Conservation (phyloP, 2,113 vertebrate genomes). For the Crotophaga sulcirostris region DNA sequence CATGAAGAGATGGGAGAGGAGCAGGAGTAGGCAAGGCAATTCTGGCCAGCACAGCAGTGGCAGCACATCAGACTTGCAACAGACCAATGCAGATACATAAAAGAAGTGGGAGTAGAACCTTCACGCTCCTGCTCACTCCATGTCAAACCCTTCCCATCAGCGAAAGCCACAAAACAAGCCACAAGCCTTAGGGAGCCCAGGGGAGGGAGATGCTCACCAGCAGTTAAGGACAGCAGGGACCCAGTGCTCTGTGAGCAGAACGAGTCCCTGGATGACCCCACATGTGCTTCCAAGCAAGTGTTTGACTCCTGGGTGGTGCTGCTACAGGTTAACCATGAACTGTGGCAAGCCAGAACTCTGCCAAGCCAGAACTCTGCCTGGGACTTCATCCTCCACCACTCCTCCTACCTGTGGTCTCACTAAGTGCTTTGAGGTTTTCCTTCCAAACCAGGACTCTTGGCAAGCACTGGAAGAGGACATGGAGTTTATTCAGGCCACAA, state of each 20-base stretch:
- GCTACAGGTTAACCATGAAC: not conserved
- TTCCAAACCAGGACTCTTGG: not conserved
- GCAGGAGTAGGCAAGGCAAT: not conserved
- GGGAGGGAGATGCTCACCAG: not conserved
- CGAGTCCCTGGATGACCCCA: not conserved
- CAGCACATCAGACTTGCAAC: not conserved
- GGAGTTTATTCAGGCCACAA: conserved; percentile 22
- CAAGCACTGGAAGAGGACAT: not conserved
- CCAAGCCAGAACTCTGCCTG: not conserved
- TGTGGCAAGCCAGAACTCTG: not conserved
- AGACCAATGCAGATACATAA: not conserved
- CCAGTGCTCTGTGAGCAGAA: not conserved
- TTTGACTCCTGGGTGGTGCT: not conserved
- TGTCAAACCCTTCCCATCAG: not conserved
- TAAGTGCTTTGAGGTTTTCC: not conserved
- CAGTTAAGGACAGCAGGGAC: not conserved
- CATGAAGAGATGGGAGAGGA: not conserved
- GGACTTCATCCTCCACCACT: not conserved
- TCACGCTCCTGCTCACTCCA: not conserved
- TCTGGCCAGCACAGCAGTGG: not conserved
- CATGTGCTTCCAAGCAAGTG: fast-evolving
- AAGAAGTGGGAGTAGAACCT: not conserved
- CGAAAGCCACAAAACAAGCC: not conserved
- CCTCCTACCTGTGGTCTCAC: not conserved
- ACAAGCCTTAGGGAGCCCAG: fast-evolving